A percentile compares a stretch with the other conserved stretches of the same genome.
Conservation (phyloP, 2,797 vertebrate genomes). For the Melanotaenia parkinsoni region DNA sequence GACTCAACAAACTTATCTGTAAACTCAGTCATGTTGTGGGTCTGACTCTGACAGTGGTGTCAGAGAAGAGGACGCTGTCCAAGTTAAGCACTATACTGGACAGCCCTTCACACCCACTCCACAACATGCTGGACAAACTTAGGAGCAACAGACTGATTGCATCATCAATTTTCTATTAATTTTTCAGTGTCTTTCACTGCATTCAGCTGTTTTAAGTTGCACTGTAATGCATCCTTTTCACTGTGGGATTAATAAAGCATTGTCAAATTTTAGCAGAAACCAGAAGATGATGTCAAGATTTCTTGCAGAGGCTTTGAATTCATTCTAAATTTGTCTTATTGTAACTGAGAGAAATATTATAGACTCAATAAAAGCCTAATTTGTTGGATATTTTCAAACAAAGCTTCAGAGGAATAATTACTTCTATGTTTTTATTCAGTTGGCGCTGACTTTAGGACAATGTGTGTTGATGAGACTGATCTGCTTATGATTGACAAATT, state of each 20-base stretch:
- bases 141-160: too few relatives aligned
- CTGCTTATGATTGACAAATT: conserved; percentile 59
- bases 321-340: conserved; percentile 15
- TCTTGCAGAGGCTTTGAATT: neutral
- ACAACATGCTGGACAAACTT: too few relatives aligned
- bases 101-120: too few relatives aligned
- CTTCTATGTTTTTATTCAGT: conserved; percentile 59
- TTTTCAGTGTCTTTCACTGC: too few relatives aligned
- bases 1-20: too few relatives aligned
- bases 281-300: neutral
- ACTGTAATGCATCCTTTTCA: too few relatives aligned
- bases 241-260: neutral
- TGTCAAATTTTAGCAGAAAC: neutral
- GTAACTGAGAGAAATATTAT: conserved; percentile 29
- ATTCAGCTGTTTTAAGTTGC: too few relatives aligned
- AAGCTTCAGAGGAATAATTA: conserved; percentile 53
- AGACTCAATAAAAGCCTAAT: conserved; percentile 47
- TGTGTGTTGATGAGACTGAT: conserved; percentile 50
- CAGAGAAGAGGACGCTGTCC: too few relatives aligned
- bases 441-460: conserved; percentile 41
- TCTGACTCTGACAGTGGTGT: too few relatives aligned
- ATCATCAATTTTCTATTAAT: too few relatives aligned
- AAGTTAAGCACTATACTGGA: too few relatives aligned
- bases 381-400: conserved; percentile 58
- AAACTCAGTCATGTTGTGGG: too few relatives aligned